Evolutionary conservation across 2,113 vertebrate species (phyloP), one percentile per base, ranked within the genome.

Genomic region (Glareola pratincola): DNA sequence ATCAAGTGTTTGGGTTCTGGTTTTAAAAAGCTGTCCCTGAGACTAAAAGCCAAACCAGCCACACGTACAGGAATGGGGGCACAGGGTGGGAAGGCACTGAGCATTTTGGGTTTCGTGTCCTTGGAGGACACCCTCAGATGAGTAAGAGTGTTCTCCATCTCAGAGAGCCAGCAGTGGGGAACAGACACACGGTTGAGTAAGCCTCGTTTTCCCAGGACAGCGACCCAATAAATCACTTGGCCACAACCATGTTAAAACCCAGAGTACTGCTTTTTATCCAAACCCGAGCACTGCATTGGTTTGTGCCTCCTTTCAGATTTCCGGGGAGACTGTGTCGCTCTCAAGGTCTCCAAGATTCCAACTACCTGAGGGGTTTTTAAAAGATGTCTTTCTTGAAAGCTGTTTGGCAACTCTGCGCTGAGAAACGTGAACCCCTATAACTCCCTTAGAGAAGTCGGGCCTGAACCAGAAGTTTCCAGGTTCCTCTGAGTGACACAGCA

Each of bases 31-130:
- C 21, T 41, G 8, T 5, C 39, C 32, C 9, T 6, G 8, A 37
- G 22, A 34, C 23, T 4, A 43, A 9, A 18, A 47, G 29, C 19
- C 2, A 1, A 39, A n/a, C 9, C 41, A 69, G 41, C 11, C 68
- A 30, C 18, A 34, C 2, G 1, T 8, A 14, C 17, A 36, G 39
- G 12, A 32, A 16, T 0, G 4, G 48, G 53, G 17, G 43, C 8
- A 11, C 8, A 26, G 45, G 43, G 24, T 30, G 10, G 43, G 26
- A 53, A 13, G n/a, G n/a, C 37, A 53, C 37, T 3, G 2, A 36
- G 45, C 30, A n/a, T 39, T 68, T 67, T 0, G 3, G 32, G 62
- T 64, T 57, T 34, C 4, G 0, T 36, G 66, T 6, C 72, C 67
- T 73, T 41, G 14, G n/a, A 68, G 86, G 21, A 56, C 54, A 17